Conservation (phyloP, 2,888 invertebrate genomes). For the Troides oblongomaculatus region DNA sequence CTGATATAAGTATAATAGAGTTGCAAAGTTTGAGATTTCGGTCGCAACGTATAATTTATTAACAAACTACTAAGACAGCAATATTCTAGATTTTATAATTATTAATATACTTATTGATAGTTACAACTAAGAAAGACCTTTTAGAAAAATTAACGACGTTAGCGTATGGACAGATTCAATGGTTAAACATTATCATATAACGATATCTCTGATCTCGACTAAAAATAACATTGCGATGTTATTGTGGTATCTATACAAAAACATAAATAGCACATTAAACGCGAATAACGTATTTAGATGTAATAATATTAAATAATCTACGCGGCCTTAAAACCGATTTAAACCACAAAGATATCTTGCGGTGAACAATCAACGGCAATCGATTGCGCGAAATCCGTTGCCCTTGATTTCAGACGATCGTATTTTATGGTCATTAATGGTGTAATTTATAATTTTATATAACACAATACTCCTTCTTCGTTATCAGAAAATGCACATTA, state of each 20-base stretch:
- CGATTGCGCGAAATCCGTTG: neutral
- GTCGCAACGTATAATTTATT: neutral
- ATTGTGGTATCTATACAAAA: neutral
- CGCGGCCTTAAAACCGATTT: conserved; percentile 4
- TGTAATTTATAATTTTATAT: conserved; percentile 1
- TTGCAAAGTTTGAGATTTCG: neutral
- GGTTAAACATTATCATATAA: neutral
- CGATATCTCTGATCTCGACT: neutral
- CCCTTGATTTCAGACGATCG: neutral
- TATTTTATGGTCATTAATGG: conserved; percentile 1
- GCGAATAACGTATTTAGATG: neutral
- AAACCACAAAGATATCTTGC: conserved; percentile 2
- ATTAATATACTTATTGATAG: neutral
- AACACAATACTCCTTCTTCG: neutral
- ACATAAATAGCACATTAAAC: neutral
- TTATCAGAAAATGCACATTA: no score
- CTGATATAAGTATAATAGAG: neutral
- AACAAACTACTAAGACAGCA: neutral
- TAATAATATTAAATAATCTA: neutral
- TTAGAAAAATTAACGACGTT: neutral
- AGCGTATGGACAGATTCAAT: neutral
- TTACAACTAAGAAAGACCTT: neutral
- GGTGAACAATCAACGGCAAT: neutral
- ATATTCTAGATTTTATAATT: neutral
- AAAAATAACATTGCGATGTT: neutral